These are phyloP conservation scores for Seriola dumerili DNA, from an alignment of 2,113 vertebrate species.

Conservation along the genomic window DNA sequence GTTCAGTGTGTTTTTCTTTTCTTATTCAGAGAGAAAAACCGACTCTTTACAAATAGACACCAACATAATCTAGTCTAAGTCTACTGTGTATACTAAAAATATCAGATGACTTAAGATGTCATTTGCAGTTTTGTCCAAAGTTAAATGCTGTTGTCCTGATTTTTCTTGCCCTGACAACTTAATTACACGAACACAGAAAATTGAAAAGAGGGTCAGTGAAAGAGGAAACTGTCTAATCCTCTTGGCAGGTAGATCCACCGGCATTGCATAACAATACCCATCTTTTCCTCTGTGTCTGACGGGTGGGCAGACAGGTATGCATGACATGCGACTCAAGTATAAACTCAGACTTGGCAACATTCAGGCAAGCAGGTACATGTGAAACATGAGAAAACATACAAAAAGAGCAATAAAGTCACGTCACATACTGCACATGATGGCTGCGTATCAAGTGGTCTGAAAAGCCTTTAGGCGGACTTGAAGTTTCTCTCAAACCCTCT, in stretches of 20 bases:
- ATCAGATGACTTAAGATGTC: not conserved
- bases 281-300: conserved; percentile 20
- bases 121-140: not conserved
- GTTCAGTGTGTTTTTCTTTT: no score
- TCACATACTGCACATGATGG: conserved; percentile 23
- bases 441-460: not conserved
- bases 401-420: not conserved
- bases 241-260: not conserved
- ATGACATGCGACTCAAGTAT: conserved; percentile 1
- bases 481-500: not conserved
- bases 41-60: not conserved
- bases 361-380: conserved; percentile 55
- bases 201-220: not conserved
- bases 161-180: not conserved
- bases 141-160: not conserved
- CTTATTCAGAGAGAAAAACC: not conserved
- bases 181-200: not conserved
- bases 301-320: conserved; percentile 9
- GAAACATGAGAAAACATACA: conserved; percentile 37
- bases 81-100: no score
- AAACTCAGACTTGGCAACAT: conserved; percentile 39
- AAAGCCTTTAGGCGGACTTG: not conserved
- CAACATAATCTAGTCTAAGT: not conserved
- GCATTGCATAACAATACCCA: conserved; percentile 8
- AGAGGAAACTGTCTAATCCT: not conserved